Conservation (phyloP, 2,797 vertebrate genomes). For the Tolypeutes matacus region DNA sequence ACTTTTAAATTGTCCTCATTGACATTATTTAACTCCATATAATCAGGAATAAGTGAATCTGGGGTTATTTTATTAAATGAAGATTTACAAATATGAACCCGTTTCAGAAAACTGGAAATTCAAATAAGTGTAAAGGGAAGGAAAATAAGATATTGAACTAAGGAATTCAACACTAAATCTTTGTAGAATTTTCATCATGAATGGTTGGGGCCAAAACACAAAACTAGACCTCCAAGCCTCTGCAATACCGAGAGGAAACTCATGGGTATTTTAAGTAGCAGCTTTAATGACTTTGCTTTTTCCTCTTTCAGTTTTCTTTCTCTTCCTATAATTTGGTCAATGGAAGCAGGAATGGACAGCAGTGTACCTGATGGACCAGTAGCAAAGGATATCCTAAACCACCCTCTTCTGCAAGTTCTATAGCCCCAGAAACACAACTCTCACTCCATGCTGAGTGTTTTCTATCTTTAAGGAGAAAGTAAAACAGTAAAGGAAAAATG, state of each 20-base stretch:
- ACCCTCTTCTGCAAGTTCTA: neutral
- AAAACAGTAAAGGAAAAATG: neutral
- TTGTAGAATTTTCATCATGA: neutral
- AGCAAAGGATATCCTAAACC: neutral
- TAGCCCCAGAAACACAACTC: neutral
- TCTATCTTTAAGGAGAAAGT: neutral
- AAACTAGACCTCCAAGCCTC: neutral
- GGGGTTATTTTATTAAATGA: neutral
- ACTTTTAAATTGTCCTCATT: neutral
- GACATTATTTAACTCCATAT: neutral
- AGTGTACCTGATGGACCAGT: neutral
- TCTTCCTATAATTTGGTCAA: neutral
- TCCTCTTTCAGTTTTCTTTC: neutral
- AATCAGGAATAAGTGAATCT: neutral
- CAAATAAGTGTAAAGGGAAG: neutral
- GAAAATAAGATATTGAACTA: neutral
- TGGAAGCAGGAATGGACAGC: neutral
- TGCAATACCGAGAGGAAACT: neutral
- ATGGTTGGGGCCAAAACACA: neutral
- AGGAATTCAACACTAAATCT: neutral
- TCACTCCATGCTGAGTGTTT: neutral
- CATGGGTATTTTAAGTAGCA: neutral
- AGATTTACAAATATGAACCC: neutral
- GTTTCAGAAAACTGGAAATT: neutral
- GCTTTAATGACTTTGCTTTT: neutral